Percentiles rank a stretch among this genome's conserved stretches.
Conservation (phyloP, 2,888 invertebrate genomes). For the Gryllus longicercus region DNA sequence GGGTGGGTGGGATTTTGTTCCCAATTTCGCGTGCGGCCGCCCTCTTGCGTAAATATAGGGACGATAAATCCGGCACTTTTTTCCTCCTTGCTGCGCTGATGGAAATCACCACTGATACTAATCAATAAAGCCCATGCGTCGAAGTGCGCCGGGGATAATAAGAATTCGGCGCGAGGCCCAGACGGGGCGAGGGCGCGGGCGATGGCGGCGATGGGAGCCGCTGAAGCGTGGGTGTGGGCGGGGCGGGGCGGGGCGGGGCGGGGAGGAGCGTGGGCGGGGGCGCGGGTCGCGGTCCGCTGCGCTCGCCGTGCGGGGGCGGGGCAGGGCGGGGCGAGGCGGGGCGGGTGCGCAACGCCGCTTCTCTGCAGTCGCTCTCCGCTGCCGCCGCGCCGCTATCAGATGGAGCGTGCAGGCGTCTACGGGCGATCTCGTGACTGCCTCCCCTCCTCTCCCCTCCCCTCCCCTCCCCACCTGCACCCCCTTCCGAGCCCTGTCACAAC, state of each 20-base stretch:
- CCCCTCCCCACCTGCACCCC: background rate
- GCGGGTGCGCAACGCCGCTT: no score
- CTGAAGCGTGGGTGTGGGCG: background rate
- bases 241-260: no score
- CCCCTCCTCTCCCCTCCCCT: background rate
- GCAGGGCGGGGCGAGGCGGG: no score
- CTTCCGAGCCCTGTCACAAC: background rate
- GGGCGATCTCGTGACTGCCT: no score
- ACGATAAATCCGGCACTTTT: slow-evolving; percentile 9
- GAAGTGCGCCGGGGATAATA: background rate
- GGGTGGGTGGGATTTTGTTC: slow-evolving; percentile 6
- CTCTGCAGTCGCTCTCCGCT: no score
- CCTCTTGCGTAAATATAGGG: slow-evolving; percentile 2
- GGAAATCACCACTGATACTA: slow-evolving; percentile 2
- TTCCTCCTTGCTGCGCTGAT: slow-evolving; percentile 17
- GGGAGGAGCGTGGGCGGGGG: no score
- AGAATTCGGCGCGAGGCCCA: background rate
- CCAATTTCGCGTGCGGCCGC: slow-evolving; percentile 1
- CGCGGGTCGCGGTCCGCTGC: no score
- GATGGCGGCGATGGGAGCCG: background rate
- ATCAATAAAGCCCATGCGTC: background rate
- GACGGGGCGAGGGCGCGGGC: background rate
- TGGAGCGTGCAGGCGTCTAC: no score
- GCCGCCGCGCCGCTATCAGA: no score
- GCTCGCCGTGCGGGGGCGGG: no score